Evolutionary conservation across 2,888 invertebrate genomes (phyloP).

Genomic region (Morpho achilles): DNA sequence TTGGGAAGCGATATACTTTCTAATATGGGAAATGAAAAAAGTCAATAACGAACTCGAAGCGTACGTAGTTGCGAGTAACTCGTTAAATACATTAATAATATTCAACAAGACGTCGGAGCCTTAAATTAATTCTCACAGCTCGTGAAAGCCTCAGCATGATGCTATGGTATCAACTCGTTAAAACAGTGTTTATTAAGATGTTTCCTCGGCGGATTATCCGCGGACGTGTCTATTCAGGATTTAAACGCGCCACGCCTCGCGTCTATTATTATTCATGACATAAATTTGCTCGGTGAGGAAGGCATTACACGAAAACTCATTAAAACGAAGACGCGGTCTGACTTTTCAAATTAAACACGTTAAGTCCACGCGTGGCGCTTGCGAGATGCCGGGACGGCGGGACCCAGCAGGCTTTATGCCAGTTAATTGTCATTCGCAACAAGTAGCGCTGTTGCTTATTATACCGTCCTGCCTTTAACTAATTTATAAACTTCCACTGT

Average conservation of each 20-base stretch:
- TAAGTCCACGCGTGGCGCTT: constrained; percentile 73
- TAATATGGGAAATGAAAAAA: no score
- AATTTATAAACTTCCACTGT: constrained; percentile 49
- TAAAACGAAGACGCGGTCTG: constrained; percentile 74
- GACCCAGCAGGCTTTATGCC: constrained; percentile 42
- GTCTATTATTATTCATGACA: constrained; percentile 76
- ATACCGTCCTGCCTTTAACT: constrained; percentile 62
- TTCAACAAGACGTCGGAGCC: constrained; percentile 10
- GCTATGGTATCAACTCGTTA: constrained; percentile 49
- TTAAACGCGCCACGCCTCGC: constrained; percentile 67
- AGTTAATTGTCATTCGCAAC: constrained; percentile 69
- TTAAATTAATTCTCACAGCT: constrained; percentile 23
- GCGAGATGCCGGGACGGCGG: constrained; percentile 17
- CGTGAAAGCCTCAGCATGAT: constrained; percentile 15
- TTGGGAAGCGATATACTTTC: no score
- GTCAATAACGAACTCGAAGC: no score
- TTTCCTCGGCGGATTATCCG: constrained; percentile 62
- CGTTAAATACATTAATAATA: constrained; percentile 14
- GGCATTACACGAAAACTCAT: constrained; percentile 77
- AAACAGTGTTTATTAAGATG: constrained; percentile 62
- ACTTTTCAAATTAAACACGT: constrained; percentile 77
- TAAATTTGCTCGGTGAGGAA: constrained; percentile 71
- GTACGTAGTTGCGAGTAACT: neutral
- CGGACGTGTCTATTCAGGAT: constrained; percentile 66
- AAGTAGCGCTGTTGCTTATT: constrained; percentile 64